Evolutionary conservation across 2,888 invertebrate genomes (phyloP).

Genomic region (Epinotia brunnichana): DNA sequence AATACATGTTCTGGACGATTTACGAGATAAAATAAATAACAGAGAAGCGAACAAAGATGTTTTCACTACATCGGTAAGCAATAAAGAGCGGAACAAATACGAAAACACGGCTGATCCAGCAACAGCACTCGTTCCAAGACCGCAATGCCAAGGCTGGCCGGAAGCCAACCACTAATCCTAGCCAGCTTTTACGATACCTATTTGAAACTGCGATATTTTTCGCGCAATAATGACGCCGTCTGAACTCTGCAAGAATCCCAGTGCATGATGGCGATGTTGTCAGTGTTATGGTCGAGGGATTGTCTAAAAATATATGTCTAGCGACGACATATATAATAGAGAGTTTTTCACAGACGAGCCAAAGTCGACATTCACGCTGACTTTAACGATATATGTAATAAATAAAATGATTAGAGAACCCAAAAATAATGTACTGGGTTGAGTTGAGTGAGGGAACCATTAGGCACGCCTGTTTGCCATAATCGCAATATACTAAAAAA

Average conservation of each 20-base stretch:
- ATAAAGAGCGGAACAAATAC: slow-evolving; percentile 53
- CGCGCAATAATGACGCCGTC: slow-evolving; percentile 53
- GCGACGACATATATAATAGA: slow-evolving; percentile 55
- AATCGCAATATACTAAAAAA: too few relatives aligned
- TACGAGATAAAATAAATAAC: slow-evolving; percentile 34
- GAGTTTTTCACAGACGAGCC: slow-evolving; percentile 51
- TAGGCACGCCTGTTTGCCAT: too few relatives aligned
- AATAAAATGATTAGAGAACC: slow-evolving; percentile 9
- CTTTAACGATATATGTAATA: slow-evolving; percentile 2
- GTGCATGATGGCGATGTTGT: slow-evolving; percentile 53
- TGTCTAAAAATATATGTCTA: slow-evolving; percentile 55
- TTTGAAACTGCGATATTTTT: slow-evolving; percentile 50
- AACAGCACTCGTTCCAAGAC: slow-evolving; percentile 54
- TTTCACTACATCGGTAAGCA: slow-evolving; percentile 49
- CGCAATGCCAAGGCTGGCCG: slow-evolving; percentile 65
- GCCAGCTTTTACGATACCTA: slow-evolving; percentile 50
- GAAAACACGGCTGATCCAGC: slow-evolving; percentile 52
- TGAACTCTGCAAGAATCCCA: slow-evolving; percentile 48
- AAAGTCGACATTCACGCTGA: slow-evolving; percentile 46
- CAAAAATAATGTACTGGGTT: slow-evolving; percentile 4
- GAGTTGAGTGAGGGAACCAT: too few relatives aligned
- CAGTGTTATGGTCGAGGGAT: slow-evolving; percentile 59
- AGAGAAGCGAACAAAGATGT: slow-evolving; percentile 25
- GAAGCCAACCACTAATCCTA: slow-evolving; percentile 70
- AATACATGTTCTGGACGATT: slow-evolving; percentile 8